These are phyloP conservation scores for Acleris sparsana DNA, from an alignment of 2,888 invertebrate species.

Conservation along the genomic window DNA sequence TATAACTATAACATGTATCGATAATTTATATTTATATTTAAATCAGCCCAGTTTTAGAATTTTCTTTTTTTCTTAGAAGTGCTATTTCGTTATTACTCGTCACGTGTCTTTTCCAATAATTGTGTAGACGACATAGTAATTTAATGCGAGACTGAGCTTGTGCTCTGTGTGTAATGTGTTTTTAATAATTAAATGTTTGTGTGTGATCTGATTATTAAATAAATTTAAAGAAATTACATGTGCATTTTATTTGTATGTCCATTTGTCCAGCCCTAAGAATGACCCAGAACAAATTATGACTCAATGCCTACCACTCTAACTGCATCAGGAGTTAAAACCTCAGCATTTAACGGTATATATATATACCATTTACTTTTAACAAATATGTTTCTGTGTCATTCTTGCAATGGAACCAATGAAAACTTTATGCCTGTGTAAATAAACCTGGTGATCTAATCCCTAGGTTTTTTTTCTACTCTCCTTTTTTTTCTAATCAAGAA, in stretches of 20 bases:
- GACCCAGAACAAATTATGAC: no score
- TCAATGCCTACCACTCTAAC: no score
- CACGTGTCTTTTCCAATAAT: slow-evolving; percentile 3
- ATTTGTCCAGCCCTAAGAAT: no score
- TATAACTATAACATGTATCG: slow-evolving; percentile 55
- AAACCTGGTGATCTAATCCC: no score
- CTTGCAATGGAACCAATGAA: no score
- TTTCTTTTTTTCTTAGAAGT: not conserved
- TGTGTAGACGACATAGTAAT: slow-evolving; percentile 3
- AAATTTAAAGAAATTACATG: not conserved
- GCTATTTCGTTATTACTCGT: slow-evolving; percentile 6
- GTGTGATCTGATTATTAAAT: slow-evolving; percentile 17
- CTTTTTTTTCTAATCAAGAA: no score
- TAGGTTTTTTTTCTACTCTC: no score
- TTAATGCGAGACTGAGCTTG: slow-evolving; percentile 30
- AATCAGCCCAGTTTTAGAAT: slow-evolving; percentile 49
- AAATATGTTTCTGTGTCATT: no score
- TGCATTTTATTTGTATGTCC: slow-evolving; percentile 9
- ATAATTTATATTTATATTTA: slow-evolving; percentile 39
- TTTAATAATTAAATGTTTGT: slow-evolving; percentile 4
- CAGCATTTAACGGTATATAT: no score
- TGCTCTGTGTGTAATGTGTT: slow-evolving; percentile 19
- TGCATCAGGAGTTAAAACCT: no score
- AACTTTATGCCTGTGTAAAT: no score
- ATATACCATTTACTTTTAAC: no score